phyloP scores from a whole-genome alignment of 2,888 invertebrate genomes.

The Polia nebulosa region DNA sequence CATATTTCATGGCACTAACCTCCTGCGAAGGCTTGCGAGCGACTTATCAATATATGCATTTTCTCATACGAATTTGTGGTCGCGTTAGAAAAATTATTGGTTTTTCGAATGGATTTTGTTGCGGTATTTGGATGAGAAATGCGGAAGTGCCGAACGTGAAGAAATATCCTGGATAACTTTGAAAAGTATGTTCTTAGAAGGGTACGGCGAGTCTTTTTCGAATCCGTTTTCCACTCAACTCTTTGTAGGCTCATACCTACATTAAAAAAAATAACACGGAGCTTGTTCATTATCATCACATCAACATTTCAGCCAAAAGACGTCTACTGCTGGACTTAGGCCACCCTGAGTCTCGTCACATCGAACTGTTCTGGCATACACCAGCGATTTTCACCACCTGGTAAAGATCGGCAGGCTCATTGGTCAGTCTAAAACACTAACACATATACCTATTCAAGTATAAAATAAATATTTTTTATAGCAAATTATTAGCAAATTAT shows the following conservation, averaged over 20 bases:
- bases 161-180: not conserved
- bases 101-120: slow-evolving; percentile 30
- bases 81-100: slow-evolving; percentile 49
- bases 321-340: no score
- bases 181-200: not conserved
- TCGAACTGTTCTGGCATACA: no score
- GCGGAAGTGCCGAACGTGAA: not conserved
- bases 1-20: slow-evolving; percentile 62
- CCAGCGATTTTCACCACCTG: no score
- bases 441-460: no score
- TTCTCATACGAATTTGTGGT: slow-evolving; percentile 53
- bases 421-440: no score
- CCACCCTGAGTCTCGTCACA: no score
- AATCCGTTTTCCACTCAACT: not conserved
- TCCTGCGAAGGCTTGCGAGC: slow-evolving; percentile 42
- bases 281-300: no score
- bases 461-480: no score
- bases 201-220: not conserved
- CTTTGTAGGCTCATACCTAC: no score
- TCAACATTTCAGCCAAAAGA: no score
- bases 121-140: slow-evolving; percentile 7
- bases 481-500: no score
- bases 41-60: slow-evolving; percentile 63
- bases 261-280: not conserved
- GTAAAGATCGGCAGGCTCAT: no score